Evolutionary conservation across 2,888 invertebrate species (phyloP).

Genomic region (Camptogramma bilineatum): DNA sequence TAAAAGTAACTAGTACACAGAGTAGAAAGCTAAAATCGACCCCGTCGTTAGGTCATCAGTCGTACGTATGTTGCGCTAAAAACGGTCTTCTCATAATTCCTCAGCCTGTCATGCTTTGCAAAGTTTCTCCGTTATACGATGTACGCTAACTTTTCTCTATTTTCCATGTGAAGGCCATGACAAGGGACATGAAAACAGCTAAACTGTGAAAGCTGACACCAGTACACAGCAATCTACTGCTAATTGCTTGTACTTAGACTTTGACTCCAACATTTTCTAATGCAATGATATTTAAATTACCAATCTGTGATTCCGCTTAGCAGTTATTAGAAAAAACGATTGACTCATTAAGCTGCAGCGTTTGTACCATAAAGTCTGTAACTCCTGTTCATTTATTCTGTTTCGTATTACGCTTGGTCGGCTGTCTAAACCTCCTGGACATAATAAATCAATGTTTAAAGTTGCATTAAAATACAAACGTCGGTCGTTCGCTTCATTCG

Average conservation of each 20-base stretch:
- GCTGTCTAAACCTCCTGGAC: conserved; percentile 6
- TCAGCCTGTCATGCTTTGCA: conserved; percentile 10
- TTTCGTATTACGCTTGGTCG: not conserved
- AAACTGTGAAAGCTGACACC: conserved; percentile 40
- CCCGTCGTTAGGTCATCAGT: conserved; percentile 13
- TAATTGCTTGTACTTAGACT: conserved; percentile 51
- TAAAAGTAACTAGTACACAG: not conserved
- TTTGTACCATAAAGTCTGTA: not conserved
- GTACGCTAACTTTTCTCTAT: conserved; percentile 21
- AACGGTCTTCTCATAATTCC: conserved; percentile 25
- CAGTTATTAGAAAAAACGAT: not conserved
- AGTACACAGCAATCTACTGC: conserved; percentile 39
- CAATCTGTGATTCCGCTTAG: conserved; percentile 47
- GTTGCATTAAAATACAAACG: conserved; percentile 51
- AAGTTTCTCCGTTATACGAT: conserved; percentile 31
- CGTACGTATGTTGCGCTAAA: conserved; percentile 9
- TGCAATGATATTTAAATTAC: conserved; percentile 48
- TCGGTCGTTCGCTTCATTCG: conserved; percentile 49
- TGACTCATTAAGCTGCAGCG: not conserved
- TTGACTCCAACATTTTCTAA: conserved; percentile 46
- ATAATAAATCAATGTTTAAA: conserved; percentile 50
- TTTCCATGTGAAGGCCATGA: conserved; percentile 29
- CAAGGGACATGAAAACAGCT: conserved; percentile 21
- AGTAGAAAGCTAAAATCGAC: conserved; percentile 15
- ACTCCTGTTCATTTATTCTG: conserved; percentile 29